Evolutionary conservation across 1,140 invertebrate genomes (phyloP).

Genomic region (Alviniconcha marisindica): DNA sequence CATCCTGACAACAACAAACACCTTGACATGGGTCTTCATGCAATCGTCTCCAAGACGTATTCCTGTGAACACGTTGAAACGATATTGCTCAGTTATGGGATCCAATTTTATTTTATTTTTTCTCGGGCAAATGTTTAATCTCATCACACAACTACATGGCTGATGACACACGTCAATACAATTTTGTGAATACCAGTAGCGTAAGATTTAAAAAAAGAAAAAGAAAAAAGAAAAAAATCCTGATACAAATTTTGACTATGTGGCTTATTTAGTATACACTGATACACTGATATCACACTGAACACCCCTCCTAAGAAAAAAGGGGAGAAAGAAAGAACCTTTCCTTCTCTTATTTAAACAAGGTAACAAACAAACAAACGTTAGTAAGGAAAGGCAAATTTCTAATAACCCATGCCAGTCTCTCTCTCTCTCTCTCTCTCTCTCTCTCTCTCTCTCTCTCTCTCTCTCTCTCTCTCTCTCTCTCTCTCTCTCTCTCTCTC

Average conservation of each 20-base stretch:
- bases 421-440: background rate
- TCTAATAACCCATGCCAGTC: too few species aligned
- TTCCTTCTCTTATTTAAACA: background rate
- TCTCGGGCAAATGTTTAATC: too few species aligned
- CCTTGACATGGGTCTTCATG: background rate
- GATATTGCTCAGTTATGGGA: too few species aligned
- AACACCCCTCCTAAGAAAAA: too few species aligned
- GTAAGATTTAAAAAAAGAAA: too few species aligned
- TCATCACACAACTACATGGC: too few species aligned
- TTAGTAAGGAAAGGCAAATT: background rate
- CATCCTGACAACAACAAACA: background rate
- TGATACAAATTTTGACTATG: background rate
- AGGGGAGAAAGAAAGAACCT: too few species aligned
- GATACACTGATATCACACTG: background rate
- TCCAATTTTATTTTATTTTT: too few species aligned
- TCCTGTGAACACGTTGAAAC: too few species aligned
- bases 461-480: background rate
- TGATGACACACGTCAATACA: too few species aligned
- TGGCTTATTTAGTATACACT: background rate
- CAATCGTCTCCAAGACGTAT: background rate
- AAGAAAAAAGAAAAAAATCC: too few species aligned
- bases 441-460: background rate
- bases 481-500: background rate
- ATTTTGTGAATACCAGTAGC: too few species aligned
- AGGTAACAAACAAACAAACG: background rate